phyloP scores from a whole-genome alignment of 2,113 vertebrate species.

The Bagarius yarrelli region DNA sequence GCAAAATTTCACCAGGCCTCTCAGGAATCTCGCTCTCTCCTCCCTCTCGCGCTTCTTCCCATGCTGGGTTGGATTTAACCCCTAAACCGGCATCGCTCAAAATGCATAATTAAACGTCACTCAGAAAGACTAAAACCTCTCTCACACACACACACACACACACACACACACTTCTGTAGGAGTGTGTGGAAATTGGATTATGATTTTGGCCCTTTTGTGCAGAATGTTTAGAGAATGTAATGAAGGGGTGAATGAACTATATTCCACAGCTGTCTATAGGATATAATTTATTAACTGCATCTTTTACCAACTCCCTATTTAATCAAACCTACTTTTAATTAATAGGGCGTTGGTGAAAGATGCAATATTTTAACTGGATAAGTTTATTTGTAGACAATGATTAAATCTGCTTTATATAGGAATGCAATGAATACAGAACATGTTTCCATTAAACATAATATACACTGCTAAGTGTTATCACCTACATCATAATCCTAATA shows the following conservation, averaged over 20 bases:
- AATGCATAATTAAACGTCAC: background rate
- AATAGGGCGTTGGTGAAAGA: background rate
- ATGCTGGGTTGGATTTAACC: slow-evolving; percentile 9
- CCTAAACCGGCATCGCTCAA: slow-evolving; percentile 18
- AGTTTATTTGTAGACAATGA: background rate
- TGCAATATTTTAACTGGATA: background rate
- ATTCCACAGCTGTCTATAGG: no score
- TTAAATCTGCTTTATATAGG: background rate
- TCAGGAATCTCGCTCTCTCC: slow-evolving; percentile 76
- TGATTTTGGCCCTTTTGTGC: background rate
- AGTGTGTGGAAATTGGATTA: background rate
- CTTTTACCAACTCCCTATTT: no score
- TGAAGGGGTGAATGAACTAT: background rate
- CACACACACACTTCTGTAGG: background rate
- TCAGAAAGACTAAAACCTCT: background rate
- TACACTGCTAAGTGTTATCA: background rate
- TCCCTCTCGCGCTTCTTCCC: slow-evolving; percentile 54
- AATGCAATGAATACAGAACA: background rate
- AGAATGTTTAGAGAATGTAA: background rate
- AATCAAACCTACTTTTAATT: no score
- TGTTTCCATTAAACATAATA: background rate
- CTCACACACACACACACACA: background rate
- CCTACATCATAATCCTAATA: background rate
- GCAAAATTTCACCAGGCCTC: slow-evolving; percentile 76
- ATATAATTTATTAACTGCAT: no score